Evolutionary conservation across 1,140 invertebrate species (phyloP).

Genomic region (Medauroidea extradentata): DNA sequence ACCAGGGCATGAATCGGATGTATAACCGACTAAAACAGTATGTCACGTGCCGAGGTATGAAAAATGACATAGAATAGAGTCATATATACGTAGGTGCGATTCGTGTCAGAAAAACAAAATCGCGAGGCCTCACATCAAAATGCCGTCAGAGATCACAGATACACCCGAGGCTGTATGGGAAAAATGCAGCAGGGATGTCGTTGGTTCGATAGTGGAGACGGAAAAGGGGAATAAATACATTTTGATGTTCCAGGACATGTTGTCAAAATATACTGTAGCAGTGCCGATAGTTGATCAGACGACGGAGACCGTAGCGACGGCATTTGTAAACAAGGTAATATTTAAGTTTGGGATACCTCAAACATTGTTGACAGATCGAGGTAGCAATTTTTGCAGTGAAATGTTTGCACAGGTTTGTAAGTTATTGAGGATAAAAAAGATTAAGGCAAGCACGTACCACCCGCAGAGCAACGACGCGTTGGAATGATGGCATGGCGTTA

Average conservation of each 20-base stretch:
- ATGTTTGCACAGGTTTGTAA: background rate
- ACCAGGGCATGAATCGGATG: background rate
- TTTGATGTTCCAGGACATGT: slow-evolving; percentile 12
- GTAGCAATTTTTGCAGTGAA: background rate
- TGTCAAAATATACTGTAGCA: slow-evolving; percentile 16
- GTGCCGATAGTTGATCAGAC: slow-evolving; percentile 3
- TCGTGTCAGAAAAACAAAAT: background rate
- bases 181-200: slow-evolving; percentile 12
- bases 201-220: slow-evolving; percentile 13
- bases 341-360: background rate
- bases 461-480: slow-evolving; percentile 29
- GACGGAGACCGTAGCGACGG: background rate
- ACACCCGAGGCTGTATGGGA: background rate
- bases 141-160: background rate
- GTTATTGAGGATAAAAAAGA: background rate
- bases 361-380: background rate
- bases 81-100: background rate
- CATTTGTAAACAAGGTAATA: background rate
- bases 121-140: background rate
- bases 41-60: background rate
- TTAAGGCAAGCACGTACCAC: slow-evolving; percentile 25
- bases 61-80: background rate
- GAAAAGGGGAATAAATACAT: slow-evolving; percentile 16
- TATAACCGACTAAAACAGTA: background rate
- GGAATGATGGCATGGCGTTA: slow-evolving; percentile 23